Conservation (phyloP, 1,140 invertebrate genomes). For the Nephotettix cincticeps region DNA sequence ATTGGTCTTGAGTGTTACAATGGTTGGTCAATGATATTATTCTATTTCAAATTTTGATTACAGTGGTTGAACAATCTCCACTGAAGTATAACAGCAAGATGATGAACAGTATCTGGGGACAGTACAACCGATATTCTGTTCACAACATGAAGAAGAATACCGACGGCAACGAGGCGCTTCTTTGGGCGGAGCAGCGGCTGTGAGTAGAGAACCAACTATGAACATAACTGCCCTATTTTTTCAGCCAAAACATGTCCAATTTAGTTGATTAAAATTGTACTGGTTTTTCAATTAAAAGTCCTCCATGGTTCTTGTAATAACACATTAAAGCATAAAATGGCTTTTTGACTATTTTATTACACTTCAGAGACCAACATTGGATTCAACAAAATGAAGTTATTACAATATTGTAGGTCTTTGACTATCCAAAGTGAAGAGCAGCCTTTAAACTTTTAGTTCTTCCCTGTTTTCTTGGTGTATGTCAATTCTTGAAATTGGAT, state of each 20-base stretch:
- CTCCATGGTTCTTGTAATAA: not conserved
- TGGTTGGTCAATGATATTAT: too few species aligned
- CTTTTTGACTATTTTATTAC: not conserved
- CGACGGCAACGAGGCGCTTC: constrained; percentile 50
- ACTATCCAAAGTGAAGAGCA: too few species aligned
- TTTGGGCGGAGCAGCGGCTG: constrained; percentile 22
- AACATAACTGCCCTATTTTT: not conserved
- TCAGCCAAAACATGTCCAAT: not conserved
- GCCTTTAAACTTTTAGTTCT: too few species aligned
- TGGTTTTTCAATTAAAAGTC: not conserved
- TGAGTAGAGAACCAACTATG: not conserved
- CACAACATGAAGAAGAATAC: constrained; percentile 81
- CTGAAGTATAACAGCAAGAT: constrained; percentile 80
- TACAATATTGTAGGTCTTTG: too few species aligned
- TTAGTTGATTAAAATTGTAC: not conserved
- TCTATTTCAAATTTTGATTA: constrained; percentile 39
- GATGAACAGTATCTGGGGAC: constrained; percentile 89
- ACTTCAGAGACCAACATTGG: not conserved
- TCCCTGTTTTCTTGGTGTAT: too few species aligned
- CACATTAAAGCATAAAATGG: not conserved
- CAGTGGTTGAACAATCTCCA: constrained; percentile 47
- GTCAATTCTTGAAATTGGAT: too few species aligned
- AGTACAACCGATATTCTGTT: constrained; percentile 82
- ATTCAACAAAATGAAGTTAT: too few species aligned
- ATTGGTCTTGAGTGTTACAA: too few species aligned